These are phyloP conservation scores for Percina caprodes DNA, from an alignment of 2,113 vertebrate species.

Conservation along the genomic window DNA sequence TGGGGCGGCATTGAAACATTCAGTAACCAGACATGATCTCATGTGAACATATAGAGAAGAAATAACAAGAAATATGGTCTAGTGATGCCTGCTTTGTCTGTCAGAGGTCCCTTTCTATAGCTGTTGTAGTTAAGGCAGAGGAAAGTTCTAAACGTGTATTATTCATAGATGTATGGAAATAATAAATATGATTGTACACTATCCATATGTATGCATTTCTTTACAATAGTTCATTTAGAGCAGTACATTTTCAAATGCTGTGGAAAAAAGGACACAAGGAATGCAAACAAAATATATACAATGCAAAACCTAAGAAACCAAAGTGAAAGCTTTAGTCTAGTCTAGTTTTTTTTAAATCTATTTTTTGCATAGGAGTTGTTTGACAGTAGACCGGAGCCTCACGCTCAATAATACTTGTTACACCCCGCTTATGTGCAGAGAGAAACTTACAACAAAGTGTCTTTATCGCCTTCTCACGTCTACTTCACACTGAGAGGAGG, in stretches of 20 bases:
- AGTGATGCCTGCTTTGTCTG: conserved; percentile 21
- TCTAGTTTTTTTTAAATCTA: conserved; percentile 54
- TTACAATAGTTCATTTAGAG: conserved; percentile 74
- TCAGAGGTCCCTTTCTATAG: conserved; percentile 65
- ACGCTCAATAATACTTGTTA: conserved; percentile 64
- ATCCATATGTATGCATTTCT: conserved; percentile 73
- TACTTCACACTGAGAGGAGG: conserved; percentile 35
- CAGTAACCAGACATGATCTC: conserved; percentile 43
- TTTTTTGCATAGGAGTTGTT: conserved; percentile 79
- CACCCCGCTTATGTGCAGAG: conserved; percentile 66
- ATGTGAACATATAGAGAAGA: conserved; percentile 6
- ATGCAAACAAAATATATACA: conserved; percentile 47
- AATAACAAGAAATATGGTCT: conserved; percentile 19
- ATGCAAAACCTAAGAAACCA: conserved; percentile 50
- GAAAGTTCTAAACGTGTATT: conserved; percentile 52
- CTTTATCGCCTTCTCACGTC: conserved; percentile 18
- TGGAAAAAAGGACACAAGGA: conserved; percentile 37
- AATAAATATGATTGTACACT: conserved; percentile 81
- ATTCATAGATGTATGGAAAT: conserved; percentile 63
- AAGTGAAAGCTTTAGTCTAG: conserved; percentile 69
- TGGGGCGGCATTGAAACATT: conserved; percentile 48
- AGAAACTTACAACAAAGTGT: conserved; percentile 52
- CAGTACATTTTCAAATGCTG: conserved; percentile 64
- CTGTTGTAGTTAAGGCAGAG: conserved; percentile 76
- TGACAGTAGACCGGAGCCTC: conserved; percentile 49